Evolutionary conservation across 2,888 invertebrate genomes (phyloP), one percentile per base, ranked within the genome.

Genomic region (Acrobasis suavella): DNA sequence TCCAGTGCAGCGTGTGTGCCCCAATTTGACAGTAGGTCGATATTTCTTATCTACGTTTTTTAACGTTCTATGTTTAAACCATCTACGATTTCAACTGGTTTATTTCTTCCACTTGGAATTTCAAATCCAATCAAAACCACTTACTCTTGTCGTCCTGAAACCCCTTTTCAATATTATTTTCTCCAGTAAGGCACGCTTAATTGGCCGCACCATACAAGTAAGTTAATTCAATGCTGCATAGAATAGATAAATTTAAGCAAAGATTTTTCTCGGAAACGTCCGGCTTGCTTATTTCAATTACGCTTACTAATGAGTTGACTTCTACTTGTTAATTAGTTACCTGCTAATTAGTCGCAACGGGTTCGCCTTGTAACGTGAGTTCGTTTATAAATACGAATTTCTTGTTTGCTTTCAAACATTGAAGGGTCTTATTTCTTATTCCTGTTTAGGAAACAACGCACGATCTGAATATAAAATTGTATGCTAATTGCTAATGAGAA

Each of bases 281-380:
- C 79, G 77, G 72, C 80, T 81, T 78, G 82, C 81, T 82, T 81
- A 83, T 83, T 86, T 85, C 87, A 88, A 89, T 90, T 87, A 86
- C 83, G 83, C 84, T 84, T 83, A 80, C 85, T 89, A 91, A 90
- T 89, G 88, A 90, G 87, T 84, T 82, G 87, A 87, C 85, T 87
- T 86, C 78, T 81, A 81, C 80, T 80, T 80, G 77, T 86, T 90
- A 91, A 91, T 91, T 89, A 91, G 89, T 83, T 82, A 80, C 81
- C 79, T 82, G 81, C 85, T 89, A 91, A 91, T 91, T 91, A 91
- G 87, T 89, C 85, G 86, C 83, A 80, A 78, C 80, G 79, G 77
- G 83, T 79, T 85, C 78, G 79, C 81, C 84, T 85, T 81, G 85
- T 82, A 76, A 74, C 76, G 76, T 72, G 76, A 81, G 77, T 81